Evolutionary conservation across 2,888 invertebrate species (phyloP), one percentile per base, ranked within the genome.

Genomic region (Lochmaea crataegi): DNA sequence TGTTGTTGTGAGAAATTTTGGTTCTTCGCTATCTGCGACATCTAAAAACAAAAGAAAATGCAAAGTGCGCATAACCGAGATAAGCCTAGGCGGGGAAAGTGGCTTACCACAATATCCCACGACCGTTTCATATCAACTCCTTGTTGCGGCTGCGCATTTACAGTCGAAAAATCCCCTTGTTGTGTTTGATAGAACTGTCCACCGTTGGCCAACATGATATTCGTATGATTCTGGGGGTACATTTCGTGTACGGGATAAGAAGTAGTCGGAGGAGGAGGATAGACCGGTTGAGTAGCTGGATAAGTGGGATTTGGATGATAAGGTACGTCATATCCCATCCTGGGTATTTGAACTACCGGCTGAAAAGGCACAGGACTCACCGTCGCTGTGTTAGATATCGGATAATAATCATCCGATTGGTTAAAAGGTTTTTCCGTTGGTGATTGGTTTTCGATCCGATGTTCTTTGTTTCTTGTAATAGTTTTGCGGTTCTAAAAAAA

Each of bases 401-500:
- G 79, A 76, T 86, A 87, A 72, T 83, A 85, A 56, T 86, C 86
- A 3, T 87, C 87, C 22, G 82, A 75, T 58, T 79, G 79, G 16
- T 80, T 81, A 71, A 83, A 85, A 6, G 81, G 74, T 75, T 84
- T 85, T 68, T 85, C 85, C 18, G 80, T 81, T 18, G 86, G 85
- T 32, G 85, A 85, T 70, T 84, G 84, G 76, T 82, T 85, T 64
- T 86, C 85, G 66, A 81, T 79, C 14, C 79, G 80, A 64, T 86
- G 85, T 67, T 85, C 84, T 76, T 84, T 84, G 69, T 81, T 85
- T 63, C 85, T 79, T 14, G 81, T 81, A 66, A 85, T 86, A 12
- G 90, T 87, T 84, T 92, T 92, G 16, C 92, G 88, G 82, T 90
- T 77, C 77, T 78, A 16, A 64, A 45, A 74, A 73, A 14, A 56